A percentile compares a stretch with the other conserved stretches of the same genome.
Conservation (phyloP, 2,113 vertebrate genomes). For the Sander lucioperca region DNA sequence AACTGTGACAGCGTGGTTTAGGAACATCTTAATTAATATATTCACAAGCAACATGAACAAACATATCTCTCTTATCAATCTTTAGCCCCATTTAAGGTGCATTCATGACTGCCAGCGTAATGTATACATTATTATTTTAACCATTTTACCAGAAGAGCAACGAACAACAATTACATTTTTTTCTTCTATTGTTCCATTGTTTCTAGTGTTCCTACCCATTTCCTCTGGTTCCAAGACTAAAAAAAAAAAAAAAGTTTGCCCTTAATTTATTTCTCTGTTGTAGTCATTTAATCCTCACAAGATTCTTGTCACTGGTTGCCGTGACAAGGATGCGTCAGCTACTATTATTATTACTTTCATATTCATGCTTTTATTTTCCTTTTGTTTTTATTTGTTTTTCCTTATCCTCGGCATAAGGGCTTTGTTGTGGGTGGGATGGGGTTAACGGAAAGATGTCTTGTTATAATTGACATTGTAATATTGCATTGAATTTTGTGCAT, state of each 20-base stretch:
- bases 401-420: too few relatives aligned
- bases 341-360: too few relatives aligned
- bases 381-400: too few relatives aligned
- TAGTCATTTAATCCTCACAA: constrained; percentile 36
- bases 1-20: not conserved
- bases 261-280: constrained; percentile 36
- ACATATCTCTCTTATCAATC: not conserved
- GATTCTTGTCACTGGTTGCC: constrained; percentile 41
- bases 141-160: constrained; percentile 34
- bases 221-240: constrained; percentile 41
- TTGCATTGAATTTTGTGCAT: too few relatives aligned
- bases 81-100: not conserved
- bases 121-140: not conserved
- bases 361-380: too few relatives aligned
- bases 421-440: too few relatives aligned
- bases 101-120: not conserved
- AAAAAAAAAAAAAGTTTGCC: constrained; percentile 1
- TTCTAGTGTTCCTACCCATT: constrained; percentile 49
- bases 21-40: not conserved
- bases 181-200: constrained; percentile 56
- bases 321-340: constrained; percentile 41
- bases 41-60: not conserved
- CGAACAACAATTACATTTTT: not conserved
- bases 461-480: too few relatives aligned
- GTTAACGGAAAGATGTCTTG: too few relatives aligned